phyloP scores from a whole-genome alignment of 2,888 invertebrate genomes.

The Drosophila testacea region DNA sequence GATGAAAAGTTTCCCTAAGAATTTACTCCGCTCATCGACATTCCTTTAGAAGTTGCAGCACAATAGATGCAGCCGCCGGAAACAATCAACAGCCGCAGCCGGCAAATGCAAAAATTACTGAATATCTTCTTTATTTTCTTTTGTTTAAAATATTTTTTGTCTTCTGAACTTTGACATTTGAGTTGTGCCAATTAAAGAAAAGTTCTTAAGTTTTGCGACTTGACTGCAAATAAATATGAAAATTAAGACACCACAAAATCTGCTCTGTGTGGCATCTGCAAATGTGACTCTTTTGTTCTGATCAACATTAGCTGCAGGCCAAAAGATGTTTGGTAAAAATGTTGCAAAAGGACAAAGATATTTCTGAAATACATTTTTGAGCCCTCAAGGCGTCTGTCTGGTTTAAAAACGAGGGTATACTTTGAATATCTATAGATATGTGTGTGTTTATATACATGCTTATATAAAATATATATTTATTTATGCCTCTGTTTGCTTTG shows the following conservation, averaged over 20 bases:
- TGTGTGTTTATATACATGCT: background rate
- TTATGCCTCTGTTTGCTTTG: constrained; percentile 12
- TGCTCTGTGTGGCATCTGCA: constrained; percentile 6
- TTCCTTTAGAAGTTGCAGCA: constrained; percentile 46
- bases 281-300: constrained; percentile 18
- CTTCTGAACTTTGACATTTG: constrained; percentile 33
- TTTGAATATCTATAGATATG: background rate
- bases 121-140: constrained; percentile 28
- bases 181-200: constrained; percentile 61
- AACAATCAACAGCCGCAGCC: constrained; percentile 71
- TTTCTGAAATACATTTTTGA: constrained; percentile 11
- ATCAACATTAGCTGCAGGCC: constrained; percentile 34
- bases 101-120: constrained; percentile 67
- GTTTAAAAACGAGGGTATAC: constrained; percentile 2
- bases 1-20: constrained; percentile 62
- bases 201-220: constrained; percentile 34
- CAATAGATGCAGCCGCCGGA: constrained; percentile 67
- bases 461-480: background rate
- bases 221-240: constrained; percentile 39
- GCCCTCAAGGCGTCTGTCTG: constrained; percentile 18
- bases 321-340: constrained; percentile 14
- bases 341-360: constrained; percentile 22
- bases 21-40: constrained; percentile 70
- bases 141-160: constrained; percentile 1
- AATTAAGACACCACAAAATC: constrained; percentile 36